Evolutionary conservation across 2,797 vertebrate species (phyloP).

Genomic region (Acipenser oxyrinchus): DNA sequence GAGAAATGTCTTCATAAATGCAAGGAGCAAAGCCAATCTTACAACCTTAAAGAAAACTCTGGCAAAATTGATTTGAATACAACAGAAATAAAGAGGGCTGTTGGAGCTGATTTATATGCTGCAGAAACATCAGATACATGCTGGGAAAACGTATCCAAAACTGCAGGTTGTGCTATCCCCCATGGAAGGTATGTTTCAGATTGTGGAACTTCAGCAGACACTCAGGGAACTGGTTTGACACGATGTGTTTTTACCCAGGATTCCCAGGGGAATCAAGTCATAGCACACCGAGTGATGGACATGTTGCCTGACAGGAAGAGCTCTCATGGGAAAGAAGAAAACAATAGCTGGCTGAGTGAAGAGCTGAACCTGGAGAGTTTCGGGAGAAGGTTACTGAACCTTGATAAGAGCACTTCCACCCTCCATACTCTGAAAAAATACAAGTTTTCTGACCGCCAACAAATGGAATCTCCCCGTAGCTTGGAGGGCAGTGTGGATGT

Average conservation of each 20-base stretch:
- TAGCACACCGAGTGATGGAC: constrained; percentile 13
- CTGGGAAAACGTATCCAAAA: too few relatives aligned
- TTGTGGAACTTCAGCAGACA: constrained; percentile 15
- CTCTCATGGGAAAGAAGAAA: neutral
- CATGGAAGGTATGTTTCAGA: too few relatives aligned
- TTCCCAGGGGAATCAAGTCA: constrained; percentile 20
- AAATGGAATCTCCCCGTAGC: neutral
- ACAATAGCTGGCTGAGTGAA: constrained; percentile 14
- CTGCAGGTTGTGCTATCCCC: too few relatives aligned
- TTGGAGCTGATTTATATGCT: too few relatives aligned
- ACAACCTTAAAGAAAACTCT: too few relatives aligned
- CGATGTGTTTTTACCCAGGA: constrained; percentile 26
- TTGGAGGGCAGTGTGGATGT: neutral
- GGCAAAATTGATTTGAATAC: too few relatives aligned
- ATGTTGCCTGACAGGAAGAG: neutral
- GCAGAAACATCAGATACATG: too few relatives aligned
- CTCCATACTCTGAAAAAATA: neutral
- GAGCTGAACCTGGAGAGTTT: constrained; percentile 12
- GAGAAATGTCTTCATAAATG: too few relatives aligned
- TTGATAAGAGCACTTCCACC: constrained; percentile 29
- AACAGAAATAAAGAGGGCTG: too few relatives aligned
- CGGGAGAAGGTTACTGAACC: constrained; percentile 19
- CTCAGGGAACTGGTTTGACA: neutral
- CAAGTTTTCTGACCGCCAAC: neutral
- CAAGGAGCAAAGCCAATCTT: too few relatives aligned